phyloP scores from a whole-genome alignment of 2,888 invertebrate genomes.

The Anoncus sp. region DNA sequence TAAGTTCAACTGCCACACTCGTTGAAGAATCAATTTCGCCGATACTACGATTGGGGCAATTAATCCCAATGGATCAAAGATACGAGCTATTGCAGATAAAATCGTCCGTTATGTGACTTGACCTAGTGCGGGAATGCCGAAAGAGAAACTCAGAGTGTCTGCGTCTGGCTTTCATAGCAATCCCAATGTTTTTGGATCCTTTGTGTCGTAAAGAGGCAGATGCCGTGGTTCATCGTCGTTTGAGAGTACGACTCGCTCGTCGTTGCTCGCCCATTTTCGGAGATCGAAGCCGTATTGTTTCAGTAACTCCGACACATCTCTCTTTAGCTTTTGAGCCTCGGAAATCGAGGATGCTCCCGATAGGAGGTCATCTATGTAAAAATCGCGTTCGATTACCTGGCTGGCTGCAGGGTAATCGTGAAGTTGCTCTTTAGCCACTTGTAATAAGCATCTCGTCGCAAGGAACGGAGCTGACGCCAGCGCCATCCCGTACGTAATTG shows the following conservation, averaged over 20 bases:
- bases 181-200: slow-evolving; percentile 37
- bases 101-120: slow-evolving; percentile 38
- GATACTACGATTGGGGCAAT: slow-evolving; percentile 48
- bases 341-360: slow-evolving; percentile 56
- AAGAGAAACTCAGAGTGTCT: slow-evolving; percentile 43
- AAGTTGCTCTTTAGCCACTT: not conserved
- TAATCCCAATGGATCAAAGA: slow-evolving; percentile 34
- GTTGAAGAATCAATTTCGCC: slow-evolving; percentile 35
- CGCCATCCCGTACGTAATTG: slow-evolving; percentile 12
- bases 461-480: slow-evolving; percentile 9
- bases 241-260: not conserved
- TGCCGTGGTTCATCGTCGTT: slow-evolving; percentile 10
- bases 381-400: slow-evolving; percentile 7
- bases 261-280: slow-evolving; percentile 62
- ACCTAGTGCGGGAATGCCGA: not conserved
- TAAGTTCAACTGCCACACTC: slow-evolving; percentile 20
- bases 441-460: slow-evolving; percentile 1
- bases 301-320: slow-evolving; percentile 49
- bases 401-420: not conserved
- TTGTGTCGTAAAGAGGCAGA: slow-evolving; percentile 18
- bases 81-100: slow-evolving; percentile 10
- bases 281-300: slow-evolving; percentile 52
- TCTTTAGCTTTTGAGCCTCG: slow-evolving; percentile 51
- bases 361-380: slow-evolving; percentile 44
- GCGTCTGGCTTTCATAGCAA: slow-evolving; percentile 36